Percentiles rank a stretch among this genome's conserved stretches.
phyloP scores from a whole-genome alignment of 1,140 invertebrate species.

The Bombus cullumanus region DNA sequence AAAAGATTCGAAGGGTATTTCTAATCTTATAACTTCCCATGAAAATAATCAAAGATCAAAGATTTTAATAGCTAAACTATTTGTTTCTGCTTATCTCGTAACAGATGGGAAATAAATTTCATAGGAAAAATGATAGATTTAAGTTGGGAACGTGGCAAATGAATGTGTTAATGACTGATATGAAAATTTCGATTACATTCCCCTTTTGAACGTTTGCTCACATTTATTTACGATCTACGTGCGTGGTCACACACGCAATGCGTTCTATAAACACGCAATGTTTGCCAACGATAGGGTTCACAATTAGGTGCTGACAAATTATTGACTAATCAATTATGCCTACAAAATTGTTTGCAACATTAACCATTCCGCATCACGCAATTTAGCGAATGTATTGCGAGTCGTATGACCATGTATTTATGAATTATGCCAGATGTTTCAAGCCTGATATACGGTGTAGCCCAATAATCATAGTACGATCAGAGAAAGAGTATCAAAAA shows the following conservation, averaged over 20 bases:
- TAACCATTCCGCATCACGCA: constrained; percentile 25
- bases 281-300: constrained; percentile 25
- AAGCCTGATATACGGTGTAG: too few species aligned
- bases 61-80: too few species aligned
- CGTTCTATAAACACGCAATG: constrained; percentile 24
- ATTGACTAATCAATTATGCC: constrained; percentile 42
- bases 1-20: too few species aligned
- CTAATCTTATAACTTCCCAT: too few species aligned
- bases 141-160: background rate
- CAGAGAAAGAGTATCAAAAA: background rate
- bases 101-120: background rate
- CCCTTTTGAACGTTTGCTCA: background rate
- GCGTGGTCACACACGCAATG: constrained; percentile 21
- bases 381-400: background rate
- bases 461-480: background rate
- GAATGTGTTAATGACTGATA: background rate
- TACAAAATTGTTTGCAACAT: constrained; percentile 28
- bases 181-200: background rate
- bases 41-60: too few species aligned
- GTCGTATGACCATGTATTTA: background rate
- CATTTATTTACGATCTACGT: constrained; percentile 21
- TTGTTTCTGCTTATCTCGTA: too few species aligned
- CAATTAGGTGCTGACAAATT: constrained; percentile 36
- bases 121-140: background rate
- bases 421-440: background rate